Evolutionary conservation across 2,888 invertebrate species (phyloP), one percentile per base, ranked within the genome.

Genomic region (Luperina testacea): DNA sequence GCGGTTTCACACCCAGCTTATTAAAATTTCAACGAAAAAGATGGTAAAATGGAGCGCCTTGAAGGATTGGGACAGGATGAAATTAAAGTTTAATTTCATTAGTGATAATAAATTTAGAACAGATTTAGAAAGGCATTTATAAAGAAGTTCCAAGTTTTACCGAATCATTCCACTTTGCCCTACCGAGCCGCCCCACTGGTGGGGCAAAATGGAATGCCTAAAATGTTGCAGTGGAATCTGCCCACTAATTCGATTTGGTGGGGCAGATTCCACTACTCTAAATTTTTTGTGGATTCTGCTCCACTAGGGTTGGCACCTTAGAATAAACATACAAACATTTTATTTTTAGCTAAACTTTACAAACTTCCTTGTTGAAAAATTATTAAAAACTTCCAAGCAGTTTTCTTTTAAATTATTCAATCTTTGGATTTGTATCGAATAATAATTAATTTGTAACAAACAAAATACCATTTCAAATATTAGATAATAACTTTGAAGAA

Each of bases 141-240:
- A 57, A 48, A 64, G 8, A 42, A 65, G 9, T 51, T 48, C 2
- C 32, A 9, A 81, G 83, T 70, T 83, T 75, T 48, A 64, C 38
- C 38, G 38, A 38, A 38, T 38, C 38, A 38, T 32, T 32, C 32
- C 32, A 32, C 32, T 32, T 32, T 32, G 32, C 32, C 32, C 32
- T n/a, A 32, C 32, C 32, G 32, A 32, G 32, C 32, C 32, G 32
- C 32, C 32, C 32, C 32, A 32, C 32, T 32, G 32, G 32, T 32
- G 32, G 32, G 32, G 32, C 32, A 32, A 32, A 32, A 32, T 32
- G 32, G 32, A 32, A 32, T 32, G 32, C 32, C 32, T 32, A 32
- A 32, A 32, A 32, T 32, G 0, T 32, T 32, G 32, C 32, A 32
- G 32, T 32, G 32, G 32, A 32, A 32, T 32, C 32, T 32, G 32